Evolutionary conservation across 2,888 invertebrate species (phyloP).

Genomic region (Sesia apiformis): DNA sequence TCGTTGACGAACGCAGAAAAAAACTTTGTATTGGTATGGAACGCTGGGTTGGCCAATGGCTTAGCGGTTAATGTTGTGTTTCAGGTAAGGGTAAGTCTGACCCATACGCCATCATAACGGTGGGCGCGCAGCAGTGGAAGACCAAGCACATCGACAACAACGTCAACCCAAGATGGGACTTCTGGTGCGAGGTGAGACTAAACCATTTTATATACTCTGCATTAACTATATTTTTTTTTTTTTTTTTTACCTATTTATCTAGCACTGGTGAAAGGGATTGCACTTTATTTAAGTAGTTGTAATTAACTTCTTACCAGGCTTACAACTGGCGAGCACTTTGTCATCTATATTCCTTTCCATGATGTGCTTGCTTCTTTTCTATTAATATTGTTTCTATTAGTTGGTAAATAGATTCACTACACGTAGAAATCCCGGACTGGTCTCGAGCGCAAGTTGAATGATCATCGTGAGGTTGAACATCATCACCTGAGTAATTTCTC

Average conservation of each 20-base stretch:
- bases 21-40: no score
- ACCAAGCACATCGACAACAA: constrained; percentile 96
- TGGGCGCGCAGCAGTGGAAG: constrained; percentile 94
- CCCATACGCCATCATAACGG: constrained; percentile 93
- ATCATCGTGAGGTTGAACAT: no score
- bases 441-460: no score
- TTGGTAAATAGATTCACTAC: no score
- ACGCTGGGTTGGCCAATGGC: no score
- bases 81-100: constrained; percentile 95
- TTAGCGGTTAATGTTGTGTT: constrained; percentile 22
- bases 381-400: no score
- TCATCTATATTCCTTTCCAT: constrained; percentile 3
- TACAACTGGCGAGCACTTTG: neutral
- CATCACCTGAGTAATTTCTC: no score
- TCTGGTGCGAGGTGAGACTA: constrained; percentile 91
- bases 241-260: constrained; percentile 7
- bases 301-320: neutral
- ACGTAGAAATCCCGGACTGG: no score
- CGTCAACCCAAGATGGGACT: constrained; percentile 97
- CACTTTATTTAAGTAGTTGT: constrained; percentile 1
- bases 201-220: neutral
- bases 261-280: constrained; percentile 21
- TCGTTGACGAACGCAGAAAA: no score
- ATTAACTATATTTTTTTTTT: neutral
- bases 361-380: neutral